Evolutionary conservation across 2,113 vertebrate species (phyloP), one percentile per base, ranked within the genome.

Genomic region (Xenopus borealis): DNA sequence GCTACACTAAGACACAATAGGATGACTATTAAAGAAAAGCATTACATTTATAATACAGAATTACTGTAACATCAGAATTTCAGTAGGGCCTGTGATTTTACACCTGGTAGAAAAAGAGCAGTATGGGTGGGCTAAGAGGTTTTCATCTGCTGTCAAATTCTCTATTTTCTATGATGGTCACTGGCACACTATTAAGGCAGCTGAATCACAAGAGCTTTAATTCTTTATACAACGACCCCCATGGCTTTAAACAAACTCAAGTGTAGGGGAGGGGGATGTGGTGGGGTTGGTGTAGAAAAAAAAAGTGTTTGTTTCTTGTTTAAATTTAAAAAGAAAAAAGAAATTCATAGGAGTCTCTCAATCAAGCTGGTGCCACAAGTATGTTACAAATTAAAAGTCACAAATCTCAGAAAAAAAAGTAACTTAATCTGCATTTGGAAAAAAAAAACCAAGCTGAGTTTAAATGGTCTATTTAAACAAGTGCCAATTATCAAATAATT

Each of bases 401-500:
- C 71, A 87, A 84, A 87, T 84, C 82, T 88, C 30, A 79, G 77
- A 82, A 55, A 55, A 53, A 53, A 55, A 55, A 84, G 87, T 88
- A 92, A 92, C 83, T 88, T 85, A 86, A 88, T 86, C 89, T 90
- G 81, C 74, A 83, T 87, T 79, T 83, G 85, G 33, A 55, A 65
- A 70, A 52, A 69, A 66, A 75, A 75, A 75, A 87, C 61, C 83
- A 86, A 89, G 85, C 87, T 78, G 81, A 88, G 88, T 81, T 83
- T 83, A 88, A 92, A 87, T 75, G 83, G 84, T 88, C 84, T 89
- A 83, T 92, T 93, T 92, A 93, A 94, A 94, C 90, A 92, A 94
- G 87, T 93, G 87, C 86, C 93, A 94, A 92, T 95, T 93, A 92
- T 89, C 93, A 91, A 93, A 92, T 92, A 93, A 92, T 94, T 91